Evolutionary conservation across 1,140 invertebrate species (phyloP).

Genomic region (Venturia canescens): DNA sequence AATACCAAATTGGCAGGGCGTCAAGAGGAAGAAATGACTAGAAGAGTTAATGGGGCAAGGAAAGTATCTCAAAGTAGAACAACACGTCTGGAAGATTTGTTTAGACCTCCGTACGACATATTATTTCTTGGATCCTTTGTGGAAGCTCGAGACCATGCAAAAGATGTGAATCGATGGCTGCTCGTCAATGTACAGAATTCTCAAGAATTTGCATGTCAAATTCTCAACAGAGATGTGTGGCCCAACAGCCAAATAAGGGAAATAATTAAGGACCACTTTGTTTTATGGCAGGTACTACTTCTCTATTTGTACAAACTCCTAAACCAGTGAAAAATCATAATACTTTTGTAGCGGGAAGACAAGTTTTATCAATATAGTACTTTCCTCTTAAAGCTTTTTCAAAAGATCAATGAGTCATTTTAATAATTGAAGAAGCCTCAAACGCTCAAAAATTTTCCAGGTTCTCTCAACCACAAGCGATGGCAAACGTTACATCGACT

Average conservation of each 20-base stretch:
- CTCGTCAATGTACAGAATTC: slow-evolving; percentile 89
- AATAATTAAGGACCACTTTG: slow-evolving; percentile 84
- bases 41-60: slow-evolving; percentile 63
- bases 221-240: slow-evolving; percentile 89
- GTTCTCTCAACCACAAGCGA: slow-evolving; percentile 84
- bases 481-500: slow-evolving; percentile 83
- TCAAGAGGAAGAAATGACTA: slow-evolving; percentile 75
- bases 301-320: neutral
- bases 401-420: neutral
- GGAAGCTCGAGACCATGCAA: slow-evolving; percentile 81
- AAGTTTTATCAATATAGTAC: neutral
- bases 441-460: slow-evolving; percentile 69
- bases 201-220: slow-evolving; percentile 85
- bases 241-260: slow-evolving; percentile 81
- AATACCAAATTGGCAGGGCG: slow-evolving; percentile 64
- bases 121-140: slow-evolving; percentile 83
- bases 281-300: slow-evolving; percentile 87
- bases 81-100: slow-evolving; percentile 84
- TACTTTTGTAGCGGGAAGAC: neutral
- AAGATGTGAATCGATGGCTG: slow-evolving; percentile 83
- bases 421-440: slow-evolving; percentile 7
- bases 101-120: slow-evolving; percentile 86
- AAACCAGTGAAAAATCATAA: neutral
- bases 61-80: slow-evolving; percentile 70
- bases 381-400: neutral